Conservation (phyloP, 2,113 vertebrate genomes). For the Suncus etruscus region DNA sequence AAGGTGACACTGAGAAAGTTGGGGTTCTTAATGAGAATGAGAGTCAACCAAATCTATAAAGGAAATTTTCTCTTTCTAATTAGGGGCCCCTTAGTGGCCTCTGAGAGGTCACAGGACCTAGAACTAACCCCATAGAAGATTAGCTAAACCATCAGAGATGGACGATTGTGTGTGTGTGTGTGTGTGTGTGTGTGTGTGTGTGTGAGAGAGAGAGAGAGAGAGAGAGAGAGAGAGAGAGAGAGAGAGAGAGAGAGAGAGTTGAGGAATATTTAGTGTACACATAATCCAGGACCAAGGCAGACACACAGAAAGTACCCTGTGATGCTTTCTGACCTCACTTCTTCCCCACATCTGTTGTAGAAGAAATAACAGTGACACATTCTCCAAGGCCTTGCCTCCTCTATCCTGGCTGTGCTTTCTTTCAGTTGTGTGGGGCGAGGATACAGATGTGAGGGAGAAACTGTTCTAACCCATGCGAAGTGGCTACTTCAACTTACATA, state of each 20-base stretch:
- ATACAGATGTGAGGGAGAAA: not conserved
- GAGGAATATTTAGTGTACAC: not conserved
- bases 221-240: not conserved
- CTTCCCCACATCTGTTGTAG: not conserved
- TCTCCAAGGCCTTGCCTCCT: not conserved
- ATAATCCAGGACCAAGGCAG: not conserved
- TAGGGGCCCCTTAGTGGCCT: not conserved
- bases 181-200: not conserved
- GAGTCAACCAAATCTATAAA: not conserved
- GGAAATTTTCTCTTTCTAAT: not conserved
- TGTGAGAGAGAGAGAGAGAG: too few relatives aligned
- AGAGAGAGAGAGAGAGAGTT: too few relatives aligned
- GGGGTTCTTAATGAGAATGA: not conserved
- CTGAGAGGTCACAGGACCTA: not conserved
- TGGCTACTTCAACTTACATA: not conserved
- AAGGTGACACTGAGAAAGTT: not conserved
- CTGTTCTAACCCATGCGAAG: not conserved
- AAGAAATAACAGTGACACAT: not conserved
- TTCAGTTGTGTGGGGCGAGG: too few relatives aligned
- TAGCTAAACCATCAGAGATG: not conserved
- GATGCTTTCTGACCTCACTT: too few relatives aligned
- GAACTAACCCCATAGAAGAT: not conserved
- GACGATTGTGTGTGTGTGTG: not conserved
- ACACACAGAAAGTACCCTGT: not conserved
- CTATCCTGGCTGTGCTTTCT: too few relatives aligned